Conservation (phyloP, 2,113 vertebrate genomes). For the Arizona elegans region DNA sequence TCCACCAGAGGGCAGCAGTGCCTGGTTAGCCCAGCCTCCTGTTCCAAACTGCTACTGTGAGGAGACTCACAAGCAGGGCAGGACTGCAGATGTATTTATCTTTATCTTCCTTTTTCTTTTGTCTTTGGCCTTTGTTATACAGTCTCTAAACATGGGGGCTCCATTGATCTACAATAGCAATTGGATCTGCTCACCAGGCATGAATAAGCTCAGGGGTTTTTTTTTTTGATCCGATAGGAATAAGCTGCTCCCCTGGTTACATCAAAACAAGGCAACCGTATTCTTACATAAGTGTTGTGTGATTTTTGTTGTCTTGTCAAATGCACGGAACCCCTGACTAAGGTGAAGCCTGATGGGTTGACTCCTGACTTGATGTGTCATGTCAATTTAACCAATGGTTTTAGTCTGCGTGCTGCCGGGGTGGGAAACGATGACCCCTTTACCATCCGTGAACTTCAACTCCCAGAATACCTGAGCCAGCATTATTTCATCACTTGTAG, state of each 20-base stretch:
- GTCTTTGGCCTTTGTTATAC: neutral
- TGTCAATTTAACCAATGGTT: neutral
- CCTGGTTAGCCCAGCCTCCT: neutral
- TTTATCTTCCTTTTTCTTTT: neutral
- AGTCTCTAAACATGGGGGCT: neutral
- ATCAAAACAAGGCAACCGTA: neutral
- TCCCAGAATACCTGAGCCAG: neutral
- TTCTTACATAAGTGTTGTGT: neutral
- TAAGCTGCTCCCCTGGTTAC: neutral
- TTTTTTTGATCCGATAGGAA: neutral
- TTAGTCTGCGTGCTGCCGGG: neutral
- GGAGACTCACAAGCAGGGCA: too few species aligned
- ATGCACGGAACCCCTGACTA: neutral
- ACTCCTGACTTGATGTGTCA: neutral
- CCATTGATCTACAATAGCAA: neutral
- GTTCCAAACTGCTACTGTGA: neutral
- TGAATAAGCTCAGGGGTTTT: neutral
- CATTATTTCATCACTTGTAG: neutral
- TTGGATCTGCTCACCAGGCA: neutral
- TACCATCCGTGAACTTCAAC: neutral
- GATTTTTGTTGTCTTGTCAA: neutral
- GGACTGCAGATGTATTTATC: neutral
- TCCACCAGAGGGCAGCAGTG: slow-evolving; percentile 25
- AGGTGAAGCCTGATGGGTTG: neutral
- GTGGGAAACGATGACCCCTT: neutral